Evolutionary conservation across 2,797 vertebrate species (phyloP).

Genomic region (Sibirionetta formosa): DNA sequence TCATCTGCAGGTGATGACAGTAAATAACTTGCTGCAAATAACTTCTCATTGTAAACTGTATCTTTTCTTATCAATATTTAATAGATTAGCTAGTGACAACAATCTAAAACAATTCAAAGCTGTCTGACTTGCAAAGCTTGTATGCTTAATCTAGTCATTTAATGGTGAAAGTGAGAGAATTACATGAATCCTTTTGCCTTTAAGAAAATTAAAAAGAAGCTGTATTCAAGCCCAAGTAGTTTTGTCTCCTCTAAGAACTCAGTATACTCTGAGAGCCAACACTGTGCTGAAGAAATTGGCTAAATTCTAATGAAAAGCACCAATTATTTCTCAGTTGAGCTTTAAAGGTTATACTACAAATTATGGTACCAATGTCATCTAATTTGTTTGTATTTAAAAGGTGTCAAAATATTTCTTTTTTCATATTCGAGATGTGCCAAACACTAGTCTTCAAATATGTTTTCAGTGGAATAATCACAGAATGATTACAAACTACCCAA

Average conservation of each 20-base stretch:
- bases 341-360: neutral
- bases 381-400: constrained; percentile 26
- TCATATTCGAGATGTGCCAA: constrained; percentile 16
- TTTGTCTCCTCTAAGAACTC: neutral
- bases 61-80: neutral
- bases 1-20: neutral
- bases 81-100: neutral
- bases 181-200: neutral
- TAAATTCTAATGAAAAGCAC: constrained; percentile 6
- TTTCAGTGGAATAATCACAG: neutral
- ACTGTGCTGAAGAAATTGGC: neutral
- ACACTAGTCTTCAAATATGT: constrained; percentile 16
- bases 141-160: neutral
- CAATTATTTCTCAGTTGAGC: constrained; percentile 17
- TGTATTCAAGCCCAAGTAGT: neutral
- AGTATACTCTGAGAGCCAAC: neutral
- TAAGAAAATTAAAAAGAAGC: neutral
- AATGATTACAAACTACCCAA: neutral
- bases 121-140: neutral
- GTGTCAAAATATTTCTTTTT: constrained; percentile 32
- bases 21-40: neutral
- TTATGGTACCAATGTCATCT: neutral
- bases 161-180: neutral
- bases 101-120: neutral
- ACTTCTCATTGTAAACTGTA: neutral